Evolutionary conservation across 2,888 invertebrate species (phyloP), one percentile per base, ranked within the genome.

Genomic region (Alviniconcha strummeri): DNA sequence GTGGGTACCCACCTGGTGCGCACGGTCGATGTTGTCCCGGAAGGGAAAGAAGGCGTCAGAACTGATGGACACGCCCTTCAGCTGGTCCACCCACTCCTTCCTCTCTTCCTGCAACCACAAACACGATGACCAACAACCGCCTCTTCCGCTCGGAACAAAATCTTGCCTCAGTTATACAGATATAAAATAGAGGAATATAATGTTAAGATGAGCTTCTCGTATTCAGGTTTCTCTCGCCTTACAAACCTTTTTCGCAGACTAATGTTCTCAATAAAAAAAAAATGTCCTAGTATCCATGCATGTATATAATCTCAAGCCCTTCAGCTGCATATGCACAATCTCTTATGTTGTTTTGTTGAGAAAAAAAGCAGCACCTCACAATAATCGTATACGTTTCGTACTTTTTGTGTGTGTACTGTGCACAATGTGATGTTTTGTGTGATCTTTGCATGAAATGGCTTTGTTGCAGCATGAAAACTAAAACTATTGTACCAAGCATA

Each of bases 31-130:
- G 92, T 98, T 99, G 93, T 99, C 99, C 88, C 98, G 95, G 95
- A 99, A 99, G 57, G 99, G 99, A 95, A 99, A 99, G 95, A 99
- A 99, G 0, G 99, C 99, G 94, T 99, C 99, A 0, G 99, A 99
- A 19, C 97, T 97, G 54, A 99, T 95, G 5, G 97, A 96, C 4
- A 95, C 95, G n/a, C 96, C 96, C 86, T 95, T 96, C 89, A 95
- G 89, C 86, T 94, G 85, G 9, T 87, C 85, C 90, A 98, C 94
- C 93, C 93, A 94, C 36, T 91, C 93, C 88, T 87, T 89, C 85
- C 89, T 89, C 83, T 95, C 94, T 57, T 90, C 92, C 92, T 92
- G 85, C 19, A 88, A 86, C 17, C 13, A 56, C 9, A 19, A 64
- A 76, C 7, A 81, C 19, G 56, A 17, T 17, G 15, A 19, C n/a